Percentiles rank a stretch among this genome's conserved stretches.
phyloP scores from a whole-genome alignment of 2,113 vertebrate genomes.

The Cryptomyrus ogoouensis region DNA sequence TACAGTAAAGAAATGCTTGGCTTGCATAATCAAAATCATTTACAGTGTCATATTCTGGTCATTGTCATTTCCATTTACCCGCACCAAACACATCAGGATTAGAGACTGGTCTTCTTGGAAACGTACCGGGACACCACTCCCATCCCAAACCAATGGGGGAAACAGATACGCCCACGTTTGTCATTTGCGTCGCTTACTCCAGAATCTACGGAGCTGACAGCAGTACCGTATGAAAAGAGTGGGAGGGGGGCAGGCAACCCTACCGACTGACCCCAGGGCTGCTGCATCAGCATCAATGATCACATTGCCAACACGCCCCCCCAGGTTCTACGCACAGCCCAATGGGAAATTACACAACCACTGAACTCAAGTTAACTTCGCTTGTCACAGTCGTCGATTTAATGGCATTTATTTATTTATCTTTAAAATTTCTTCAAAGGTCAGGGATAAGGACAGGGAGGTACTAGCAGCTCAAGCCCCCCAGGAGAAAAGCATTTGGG shows the following conservation, averaged over 20 bases:
- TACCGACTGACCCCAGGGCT: conserved; percentile 3
- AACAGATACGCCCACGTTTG: background rate
- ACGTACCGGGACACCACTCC: background rate
- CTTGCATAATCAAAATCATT: background rate
- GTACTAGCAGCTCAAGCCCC: conserved; percentile 30
- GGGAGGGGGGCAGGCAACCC: conserved; percentile 25
- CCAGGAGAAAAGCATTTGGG: conserved; percentile 12
- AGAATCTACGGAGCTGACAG: conserved; percentile 26
- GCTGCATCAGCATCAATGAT: background rate
- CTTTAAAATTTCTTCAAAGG: background rate
- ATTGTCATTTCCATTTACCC: background rate
- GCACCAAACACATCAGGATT: background rate
- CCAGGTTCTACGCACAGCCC: background rate
- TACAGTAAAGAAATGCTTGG: background rate
- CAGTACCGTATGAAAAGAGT: background rate
- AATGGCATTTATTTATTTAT: conserved; percentile 20
- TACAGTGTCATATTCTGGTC: background rate
- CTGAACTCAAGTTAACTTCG: background rate
- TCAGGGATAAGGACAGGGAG: conserved; percentile 35
- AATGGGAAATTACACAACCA: conserved; percentile 1
- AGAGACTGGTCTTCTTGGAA: background rate
- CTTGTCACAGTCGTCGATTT: background rate
- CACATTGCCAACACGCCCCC: background rate
- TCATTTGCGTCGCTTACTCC: conserved; percentile 24
- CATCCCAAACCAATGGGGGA: background rate